Percentiles rank a stretch among this genome's conserved stretches.
These are phyloP conservation scores for Chironomus riparius DNA, from an alignment of 2,888 invertebrate species.

Conservation along the genomic window DNA sequence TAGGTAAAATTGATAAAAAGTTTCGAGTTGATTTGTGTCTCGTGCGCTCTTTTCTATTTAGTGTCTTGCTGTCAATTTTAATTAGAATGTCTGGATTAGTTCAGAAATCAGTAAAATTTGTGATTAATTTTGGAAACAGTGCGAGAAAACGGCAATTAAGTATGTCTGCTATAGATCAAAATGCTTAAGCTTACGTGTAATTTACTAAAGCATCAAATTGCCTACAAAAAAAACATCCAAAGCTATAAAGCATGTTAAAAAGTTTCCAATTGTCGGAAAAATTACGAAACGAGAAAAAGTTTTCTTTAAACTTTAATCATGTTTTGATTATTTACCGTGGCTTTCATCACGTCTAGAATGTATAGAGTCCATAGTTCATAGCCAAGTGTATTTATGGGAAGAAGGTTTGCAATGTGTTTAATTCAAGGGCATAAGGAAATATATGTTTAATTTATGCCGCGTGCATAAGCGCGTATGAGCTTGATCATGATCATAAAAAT, in stretches of 20 bases:
- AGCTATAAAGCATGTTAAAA: no score
- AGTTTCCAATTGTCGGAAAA: background rate
- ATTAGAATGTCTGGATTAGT: no score
- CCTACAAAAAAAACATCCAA: no score
- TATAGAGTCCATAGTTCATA: background rate
- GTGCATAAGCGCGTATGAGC: background rate
- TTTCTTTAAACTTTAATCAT: conserved; percentile 1
- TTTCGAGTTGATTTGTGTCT: background rate
- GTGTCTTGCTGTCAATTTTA: no score
- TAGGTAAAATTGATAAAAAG: no score
- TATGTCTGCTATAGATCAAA: no score
- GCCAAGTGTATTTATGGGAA: background rate
- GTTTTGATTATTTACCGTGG: background rate
- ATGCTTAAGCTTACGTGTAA: no score
- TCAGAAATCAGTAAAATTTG: no score
- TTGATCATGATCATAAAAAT: background rate
- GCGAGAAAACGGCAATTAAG: no score
- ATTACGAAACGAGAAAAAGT: background rate
- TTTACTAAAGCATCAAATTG: no score
- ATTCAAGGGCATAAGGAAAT: background rate
- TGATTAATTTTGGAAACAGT: no score
- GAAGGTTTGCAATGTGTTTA: background rate
- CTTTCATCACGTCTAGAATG: background rate
- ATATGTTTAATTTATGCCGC: background rate
- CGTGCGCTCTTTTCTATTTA: background rate